Conservation (phyloP, 92 coral and sea anemone species). For the Paragorgia papillata region DNA sequence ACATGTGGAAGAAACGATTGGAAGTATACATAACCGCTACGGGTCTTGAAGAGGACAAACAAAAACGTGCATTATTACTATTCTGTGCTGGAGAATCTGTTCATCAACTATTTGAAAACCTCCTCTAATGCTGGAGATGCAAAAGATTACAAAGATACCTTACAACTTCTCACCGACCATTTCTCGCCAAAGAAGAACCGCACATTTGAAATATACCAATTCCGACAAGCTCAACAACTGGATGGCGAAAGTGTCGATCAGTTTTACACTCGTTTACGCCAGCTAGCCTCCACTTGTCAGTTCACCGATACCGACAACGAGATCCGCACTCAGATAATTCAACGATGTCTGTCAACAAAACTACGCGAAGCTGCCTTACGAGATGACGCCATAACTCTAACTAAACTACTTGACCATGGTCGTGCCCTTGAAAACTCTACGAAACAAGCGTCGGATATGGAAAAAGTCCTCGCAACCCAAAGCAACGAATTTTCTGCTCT, state of each 20-base stretch:
- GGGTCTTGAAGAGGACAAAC: slow-evolving; percentile 21
- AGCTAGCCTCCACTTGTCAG: slow-evolving; percentile 24
- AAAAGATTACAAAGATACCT: slow-evolving; percentile 8
- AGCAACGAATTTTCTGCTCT: neutral
- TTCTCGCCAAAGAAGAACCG: slow-evolving; percentile 46
- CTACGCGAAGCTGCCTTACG: slow-evolving; percentile 17
- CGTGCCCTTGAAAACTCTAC: slow-evolving; percentile 52
- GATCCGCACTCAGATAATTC: slow-evolving; percentile 26
- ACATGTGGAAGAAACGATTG: slow-evolving; percentile 20
- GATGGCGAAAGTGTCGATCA: slow-evolving; percentile 20
- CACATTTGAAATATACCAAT: slow-evolving; percentile 17
- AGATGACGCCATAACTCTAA: slow-evolving; percentile 36
- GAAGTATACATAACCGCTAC: slow-evolving; percentile 29
- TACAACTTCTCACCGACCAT: slow-evolving; percentile 40
- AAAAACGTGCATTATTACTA: slow-evolving; percentile 8
- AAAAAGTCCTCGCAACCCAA: slow-evolving; percentile 1
- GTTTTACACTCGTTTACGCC: slow-evolving; percentile 19
- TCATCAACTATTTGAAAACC: slow-evolving; percentile 29
- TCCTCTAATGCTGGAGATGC: slow-evolving; percentile 10
- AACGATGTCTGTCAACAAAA: slow-evolving; percentile 19
- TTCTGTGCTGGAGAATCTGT: slow-evolving; percentile 40
- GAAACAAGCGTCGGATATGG: slow-evolving; percentile 39
- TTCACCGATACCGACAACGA: slow-evolving; percentile 18
- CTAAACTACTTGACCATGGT: slow-evolving; percentile 48
- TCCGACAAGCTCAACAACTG: slow-evolving; percentile 21